phyloP scores from a whole-genome alignment of 2,797 vertebrate genomes.

The Oreonectes daqikongensis region DNA sequence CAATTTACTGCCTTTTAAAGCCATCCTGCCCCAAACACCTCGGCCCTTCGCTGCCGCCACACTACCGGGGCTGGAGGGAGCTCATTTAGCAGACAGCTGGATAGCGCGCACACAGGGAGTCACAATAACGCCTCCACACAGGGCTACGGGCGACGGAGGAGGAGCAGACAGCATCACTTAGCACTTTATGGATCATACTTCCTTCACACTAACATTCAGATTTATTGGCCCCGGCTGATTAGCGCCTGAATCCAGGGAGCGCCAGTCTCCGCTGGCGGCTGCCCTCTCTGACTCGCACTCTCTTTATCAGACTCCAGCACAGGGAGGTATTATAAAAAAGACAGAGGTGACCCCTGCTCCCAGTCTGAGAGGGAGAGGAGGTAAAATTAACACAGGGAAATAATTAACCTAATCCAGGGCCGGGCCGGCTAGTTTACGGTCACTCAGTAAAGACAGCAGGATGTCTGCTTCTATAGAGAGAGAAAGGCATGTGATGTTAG shows the following conservation, averaged over 20 bases:
- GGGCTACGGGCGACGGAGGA: conserved; percentile 32
- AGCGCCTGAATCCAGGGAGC: conserved; percentile 35
- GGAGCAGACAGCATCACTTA: conserved; percentile 57
- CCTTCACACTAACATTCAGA: conserved; percentile 54
- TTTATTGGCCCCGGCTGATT: conserved; percentile 52
- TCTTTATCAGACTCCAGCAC: conserved; percentile 55
- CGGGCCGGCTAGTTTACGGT: conserved; percentile 73
- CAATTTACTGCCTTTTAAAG: conserved; percentile 39
- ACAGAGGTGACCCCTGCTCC: conserved; percentile 58
- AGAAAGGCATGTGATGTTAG: conserved; percentile 62
- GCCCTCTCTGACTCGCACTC: conserved; percentile 39
- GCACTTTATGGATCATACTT: conserved; percentile 61
- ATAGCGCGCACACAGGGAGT: conserved; percentile 28
- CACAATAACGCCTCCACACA: conserved; percentile 36
- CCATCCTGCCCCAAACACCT: conserved; percentile 36
- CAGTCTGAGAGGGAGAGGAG: conserved; percentile 51
- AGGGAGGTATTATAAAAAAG: conserved; percentile 52
- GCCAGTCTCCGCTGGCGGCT: conserved; percentile 42
- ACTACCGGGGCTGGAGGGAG: conserved; percentile 26
- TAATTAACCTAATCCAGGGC: conserved; percentile 82
- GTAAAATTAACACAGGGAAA: conserved; percentile 80
- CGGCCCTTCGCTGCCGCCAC: conserved; percentile 21
- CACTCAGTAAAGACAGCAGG: conserved; percentile 76
- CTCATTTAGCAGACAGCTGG: conserved; percentile 42
- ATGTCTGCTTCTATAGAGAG: conserved; percentile 66